Conservation (phyloP, 2,797 vertebrate genomes). For the Melopsittacus undulatus region DNA sequence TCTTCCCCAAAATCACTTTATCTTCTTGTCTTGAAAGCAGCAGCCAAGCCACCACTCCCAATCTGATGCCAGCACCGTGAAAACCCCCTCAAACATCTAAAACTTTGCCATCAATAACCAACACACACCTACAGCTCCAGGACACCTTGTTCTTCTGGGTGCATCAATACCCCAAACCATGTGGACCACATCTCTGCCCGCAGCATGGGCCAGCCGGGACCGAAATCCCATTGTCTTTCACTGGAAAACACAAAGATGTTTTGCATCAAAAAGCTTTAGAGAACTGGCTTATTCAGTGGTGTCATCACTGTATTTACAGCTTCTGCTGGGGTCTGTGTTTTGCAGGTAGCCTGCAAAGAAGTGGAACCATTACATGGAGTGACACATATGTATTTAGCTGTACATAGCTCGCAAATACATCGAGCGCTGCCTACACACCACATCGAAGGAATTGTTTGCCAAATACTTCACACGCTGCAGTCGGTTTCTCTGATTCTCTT, state of each 20-base stretch:
- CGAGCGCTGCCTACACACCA: not conserved
- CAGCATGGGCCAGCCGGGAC: not conserved
- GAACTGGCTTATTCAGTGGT: not conserved
- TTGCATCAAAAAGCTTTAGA: not conserved
- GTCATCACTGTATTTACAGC: not conserved
- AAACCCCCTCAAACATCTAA: not conserved
- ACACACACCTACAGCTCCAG: not conserved
- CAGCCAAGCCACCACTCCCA: not conserved
- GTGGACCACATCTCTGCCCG: not conserved
- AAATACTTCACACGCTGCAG: not conserved
- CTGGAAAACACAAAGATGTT: not conserved
- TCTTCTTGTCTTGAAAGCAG: not conserved
- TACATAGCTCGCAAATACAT: not conserved
- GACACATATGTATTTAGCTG: not conserved
- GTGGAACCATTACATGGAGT: not conserved
- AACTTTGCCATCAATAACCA: not conserved
- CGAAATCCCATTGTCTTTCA: not conserved
- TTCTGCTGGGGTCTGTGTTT: not conserved
- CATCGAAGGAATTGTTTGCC: not conserved
- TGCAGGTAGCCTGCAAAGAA: slow-evolving; percentile 30
- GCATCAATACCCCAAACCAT: accelerated
- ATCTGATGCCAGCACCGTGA: not conserved
- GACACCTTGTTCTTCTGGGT: not conserved
- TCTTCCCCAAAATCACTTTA: not conserved
- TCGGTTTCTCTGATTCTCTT: not conserved